Percentiles rank a stretch among this genome's conserved stretches.
phyloP scores from a whole-genome alignment of 2,113 vertebrate genomes.

The Dasyprocta punctata region DNA sequence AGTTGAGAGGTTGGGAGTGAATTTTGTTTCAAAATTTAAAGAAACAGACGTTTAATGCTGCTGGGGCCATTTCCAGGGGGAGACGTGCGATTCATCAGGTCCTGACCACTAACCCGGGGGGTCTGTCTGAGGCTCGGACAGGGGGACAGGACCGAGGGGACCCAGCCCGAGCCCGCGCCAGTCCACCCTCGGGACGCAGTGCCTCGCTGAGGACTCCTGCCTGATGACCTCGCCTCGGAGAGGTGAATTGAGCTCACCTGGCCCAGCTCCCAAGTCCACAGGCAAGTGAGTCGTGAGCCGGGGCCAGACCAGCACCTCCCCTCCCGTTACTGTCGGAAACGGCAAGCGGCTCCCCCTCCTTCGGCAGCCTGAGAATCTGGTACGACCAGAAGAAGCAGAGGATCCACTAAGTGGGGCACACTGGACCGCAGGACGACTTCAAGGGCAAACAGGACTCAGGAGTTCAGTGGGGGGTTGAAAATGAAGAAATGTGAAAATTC shows the following conservation, averaged over 20 bases:
- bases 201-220: no score
- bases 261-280: no score
- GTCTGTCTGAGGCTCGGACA: neutral
- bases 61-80: neutral
- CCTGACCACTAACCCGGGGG: neutral
- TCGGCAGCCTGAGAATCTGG: fast-evolving
- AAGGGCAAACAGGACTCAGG: neutral
- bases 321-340: neutral
- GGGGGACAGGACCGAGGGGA: no score
- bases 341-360: fast-evolving
- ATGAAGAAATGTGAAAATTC: neutral
- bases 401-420: neutral
- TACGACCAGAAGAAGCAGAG: neutral
- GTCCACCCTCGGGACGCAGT: fast-evolving
- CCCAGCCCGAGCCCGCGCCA: neutral
- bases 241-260: no score
- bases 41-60: neutral
- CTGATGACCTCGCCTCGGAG: fast-evolving
- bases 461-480: neutral
- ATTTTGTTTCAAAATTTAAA: neutral
- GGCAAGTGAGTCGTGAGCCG: neutral
- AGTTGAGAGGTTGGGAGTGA: neutral
- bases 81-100: neutral
- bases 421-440: no score
- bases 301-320: neutral